phyloP scores from a whole-genome alignment of 2,797 vertebrate species.

The Zalophus californianus region DNA sequence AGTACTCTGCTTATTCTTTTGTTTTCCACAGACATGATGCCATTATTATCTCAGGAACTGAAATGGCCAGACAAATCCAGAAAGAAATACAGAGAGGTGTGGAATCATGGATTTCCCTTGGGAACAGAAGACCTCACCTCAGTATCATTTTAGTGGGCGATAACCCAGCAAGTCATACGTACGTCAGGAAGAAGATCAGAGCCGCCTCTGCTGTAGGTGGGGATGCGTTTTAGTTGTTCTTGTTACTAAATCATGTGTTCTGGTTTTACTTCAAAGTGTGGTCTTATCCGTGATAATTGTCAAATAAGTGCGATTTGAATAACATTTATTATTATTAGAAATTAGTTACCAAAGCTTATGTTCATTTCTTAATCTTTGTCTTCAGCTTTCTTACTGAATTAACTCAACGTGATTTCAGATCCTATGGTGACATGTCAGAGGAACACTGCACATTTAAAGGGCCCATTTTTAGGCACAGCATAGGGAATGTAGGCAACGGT shows the following conservation, averaged over 20 bases:
- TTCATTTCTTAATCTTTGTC: constrained; percentile 39
- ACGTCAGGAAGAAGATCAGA: constrained; percentile 95
- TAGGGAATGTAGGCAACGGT: not conserved
- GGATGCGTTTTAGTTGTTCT: constrained; percentile 36
- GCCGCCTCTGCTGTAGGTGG: constrained; percentile 93
- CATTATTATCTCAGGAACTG: constrained; percentile 93
- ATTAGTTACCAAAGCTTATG: not conserved
- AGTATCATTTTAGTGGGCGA: constrained; percentile 95
- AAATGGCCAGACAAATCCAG: constrained; percentile 93
- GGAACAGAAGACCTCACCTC: constrained; percentile 94
- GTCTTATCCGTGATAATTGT: not conserved
- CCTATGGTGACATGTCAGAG: not conserved
- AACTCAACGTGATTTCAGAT: constrained; percentile 33
- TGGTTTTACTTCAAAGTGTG: not conserved
- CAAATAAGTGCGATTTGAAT: not conserved
- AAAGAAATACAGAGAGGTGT: constrained; percentile 93
- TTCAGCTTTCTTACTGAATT: not conserved
- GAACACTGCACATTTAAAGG: not conserved
- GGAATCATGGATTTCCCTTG: constrained; percentile 90
- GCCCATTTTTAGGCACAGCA: not conserved
- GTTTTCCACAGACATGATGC: constrained; percentile 88
- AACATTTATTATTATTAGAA: not conserved
- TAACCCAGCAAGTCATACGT: constrained; percentile 94
- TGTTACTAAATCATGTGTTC: not conserved
- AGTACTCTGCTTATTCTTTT: not conserved